Percentiles rank a stretch among this genome's conserved stretches.
Evolutionary conservation across 1,140 invertebrate genomes (phyloP).

Genomic region (Dreissena polymorpha): DNA sequence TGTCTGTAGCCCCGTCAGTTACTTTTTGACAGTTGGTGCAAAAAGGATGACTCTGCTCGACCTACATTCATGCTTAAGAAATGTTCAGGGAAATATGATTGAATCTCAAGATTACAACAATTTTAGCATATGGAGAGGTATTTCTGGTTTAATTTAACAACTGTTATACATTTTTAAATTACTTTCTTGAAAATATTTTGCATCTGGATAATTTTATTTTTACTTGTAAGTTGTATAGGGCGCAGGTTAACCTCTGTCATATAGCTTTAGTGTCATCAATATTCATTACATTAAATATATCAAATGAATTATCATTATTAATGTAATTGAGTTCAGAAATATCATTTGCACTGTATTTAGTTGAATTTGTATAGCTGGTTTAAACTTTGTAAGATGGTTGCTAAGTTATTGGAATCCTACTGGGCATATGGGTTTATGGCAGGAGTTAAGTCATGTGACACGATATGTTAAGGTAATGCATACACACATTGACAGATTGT

Average conservation of each 20-base stretch:
- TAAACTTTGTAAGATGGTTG: constrained; percentile 24
- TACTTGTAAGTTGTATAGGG: background rate
- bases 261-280: background rate
- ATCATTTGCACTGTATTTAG: background rate
- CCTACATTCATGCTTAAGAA: constrained; percentile 72
- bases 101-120: constrained; percentile 65
- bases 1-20: constrained; percentile 48
- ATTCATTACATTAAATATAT: too few species aligned
- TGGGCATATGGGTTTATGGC: constrained; percentile 49
- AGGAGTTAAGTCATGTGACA: constrained; percentile 48
- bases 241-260: constrained; percentile 2
- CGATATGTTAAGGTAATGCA: constrained; percentile 33
- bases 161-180: background rate
- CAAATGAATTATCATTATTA: too few species aligned
- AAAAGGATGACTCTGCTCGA: constrained; percentile 76
- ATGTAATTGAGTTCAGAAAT: too few species aligned
- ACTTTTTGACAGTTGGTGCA: constrained; percentile 53
- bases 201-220: background rate
- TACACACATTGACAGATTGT: constrained; percentile 31
- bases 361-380: background rate
- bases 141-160: constrained; percentile 53
- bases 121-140: constrained; percentile 75
- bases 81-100: constrained; percentile 69
- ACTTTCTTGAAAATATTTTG: background rate
- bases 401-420: constrained; percentile 40